These are phyloP conservation scores for Pica pica DNA, from an alignment of 2,113 vertebrate genomes.

Conservation along the genomic window DNA sequence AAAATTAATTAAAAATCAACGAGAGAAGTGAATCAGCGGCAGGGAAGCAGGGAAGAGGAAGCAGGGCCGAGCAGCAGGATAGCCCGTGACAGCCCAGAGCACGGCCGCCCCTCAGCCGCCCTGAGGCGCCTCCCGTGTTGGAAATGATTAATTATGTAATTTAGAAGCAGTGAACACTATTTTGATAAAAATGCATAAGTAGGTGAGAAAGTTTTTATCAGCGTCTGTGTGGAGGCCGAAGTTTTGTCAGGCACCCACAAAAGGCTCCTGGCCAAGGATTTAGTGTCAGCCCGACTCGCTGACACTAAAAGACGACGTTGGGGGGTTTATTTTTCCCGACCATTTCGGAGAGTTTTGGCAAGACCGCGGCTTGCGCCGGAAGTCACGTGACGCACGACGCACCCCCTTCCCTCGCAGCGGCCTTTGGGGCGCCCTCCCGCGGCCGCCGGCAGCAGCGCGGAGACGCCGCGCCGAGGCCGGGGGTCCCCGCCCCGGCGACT, in stretches of 20 bases:
- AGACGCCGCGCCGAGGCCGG: not conserved
- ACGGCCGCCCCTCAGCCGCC: not conserved
- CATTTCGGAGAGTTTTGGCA: fast-evolving
- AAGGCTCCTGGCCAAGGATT: not conserved
- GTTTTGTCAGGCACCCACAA: no score
- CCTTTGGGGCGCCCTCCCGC: constrained; percentile 70
- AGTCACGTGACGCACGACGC: not conserved
- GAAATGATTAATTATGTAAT: fast-evolving
- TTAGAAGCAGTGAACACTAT: no score
- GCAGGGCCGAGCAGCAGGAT: not conserved
- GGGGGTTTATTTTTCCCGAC: not conserved
- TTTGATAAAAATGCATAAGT: fast-evolving
- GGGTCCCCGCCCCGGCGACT: not conserved
- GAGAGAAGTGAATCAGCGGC: not conserved
- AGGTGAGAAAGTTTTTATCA: no score
- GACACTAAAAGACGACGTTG: fast-evolving
- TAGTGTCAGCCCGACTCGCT: no score
- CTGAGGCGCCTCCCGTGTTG: not conserved
- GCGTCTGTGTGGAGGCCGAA: no score
- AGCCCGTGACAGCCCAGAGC: not conserved
- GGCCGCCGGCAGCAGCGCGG: constrained; percentile 50
- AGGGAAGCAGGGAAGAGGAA: not conserved
- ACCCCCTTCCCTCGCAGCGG: fast-evolving
- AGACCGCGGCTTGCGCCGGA: not conserved
- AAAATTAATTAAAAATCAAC: not conserved